Percentiles rank a stretch among this genome's conserved stretches.
Conservation (phyloP, 2,888 invertebrate genomes). For the Abrostola triplasia region DNA sequence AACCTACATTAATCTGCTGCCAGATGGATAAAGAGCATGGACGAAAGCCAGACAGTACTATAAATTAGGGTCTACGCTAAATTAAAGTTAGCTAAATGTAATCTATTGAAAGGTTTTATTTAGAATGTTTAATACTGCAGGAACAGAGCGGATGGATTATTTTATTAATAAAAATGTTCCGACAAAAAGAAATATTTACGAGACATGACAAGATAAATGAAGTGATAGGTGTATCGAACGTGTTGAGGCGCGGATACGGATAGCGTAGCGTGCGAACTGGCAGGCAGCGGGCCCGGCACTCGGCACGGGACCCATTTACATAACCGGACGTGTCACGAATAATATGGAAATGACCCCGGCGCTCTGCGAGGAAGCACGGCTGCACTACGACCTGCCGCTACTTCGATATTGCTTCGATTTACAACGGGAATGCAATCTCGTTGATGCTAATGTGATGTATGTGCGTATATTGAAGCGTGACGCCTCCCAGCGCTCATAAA, state of each 20-base stretch:
- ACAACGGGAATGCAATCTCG: slow-evolving; percentile 68
- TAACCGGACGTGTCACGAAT: slow-evolving; percentile 86
- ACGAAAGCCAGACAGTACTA: slow-evolving; percentile 30
- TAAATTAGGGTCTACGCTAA: slow-evolving; percentile 33
- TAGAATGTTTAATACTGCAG: slow-evolving; percentile 10
- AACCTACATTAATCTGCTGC: slow-evolving; percentile 20
- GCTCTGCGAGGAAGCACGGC: slow-evolving; percentile 60
- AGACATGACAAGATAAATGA: slow-evolving; percentile 54
- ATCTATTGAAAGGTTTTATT: slow-evolving; percentile 19
- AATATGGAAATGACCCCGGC: slow-evolving; percentile 83
- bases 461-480: slow-evolving; percentile 53
- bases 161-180: slow-evolving; percentile 32
- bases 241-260: slow-evolving; percentile 61
- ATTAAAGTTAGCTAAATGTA: slow-evolving; percentile 24
- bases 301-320: slow-evolving; percentile 76
- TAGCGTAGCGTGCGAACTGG: slow-evolving; percentile 58
- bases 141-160: slow-evolving; percentile 13
- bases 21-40: slow-evolving; percentile 24
- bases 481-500: slow-evolving; percentile 31
- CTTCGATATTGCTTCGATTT: slow-evolving; percentile 79
- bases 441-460: slow-evolving; percentile 62
- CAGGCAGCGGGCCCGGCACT: slow-evolving; percentile 52
- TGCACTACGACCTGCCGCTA: slow-evolving; percentile 67
- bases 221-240: slow-evolving; percentile 65
- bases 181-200: slow-evolving; percentile 40